A percentile compares a stretch with the other conserved stretches of the same genome.
Evolutionary conservation across 2,797 vertebrate genomes (phyloP).

Genomic region (Silurus aristotelis): DNA sequence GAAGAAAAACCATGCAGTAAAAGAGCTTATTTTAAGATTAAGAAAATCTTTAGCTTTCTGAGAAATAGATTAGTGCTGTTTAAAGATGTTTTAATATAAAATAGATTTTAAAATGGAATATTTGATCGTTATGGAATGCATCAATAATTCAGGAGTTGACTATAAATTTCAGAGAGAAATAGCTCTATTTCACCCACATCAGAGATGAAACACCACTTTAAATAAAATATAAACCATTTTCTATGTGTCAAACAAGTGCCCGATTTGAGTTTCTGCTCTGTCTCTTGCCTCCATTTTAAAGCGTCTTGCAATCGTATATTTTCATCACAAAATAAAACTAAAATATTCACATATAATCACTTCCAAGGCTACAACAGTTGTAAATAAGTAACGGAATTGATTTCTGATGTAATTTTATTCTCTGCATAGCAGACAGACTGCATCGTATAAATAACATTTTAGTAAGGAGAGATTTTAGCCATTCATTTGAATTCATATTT

Average conservation of each 20-base stretch:
- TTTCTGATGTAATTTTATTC: not conserved
- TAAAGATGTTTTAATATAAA: not conserved
- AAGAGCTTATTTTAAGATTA: too few species aligned
- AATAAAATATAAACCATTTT: conserved; percentile 2
- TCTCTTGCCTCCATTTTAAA: not conserved
- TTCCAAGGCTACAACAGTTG: not conserved
- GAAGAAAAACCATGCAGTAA: not conserved
- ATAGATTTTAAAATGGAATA: not conserved
- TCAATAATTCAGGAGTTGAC: not conserved
- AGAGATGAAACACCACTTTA: not conserved
- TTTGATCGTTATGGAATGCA: not conserved
- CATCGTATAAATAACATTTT: not conserved
- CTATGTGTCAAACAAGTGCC: not conserved
- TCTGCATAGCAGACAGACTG: not conserved
- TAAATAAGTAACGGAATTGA: conserved; percentile 8
- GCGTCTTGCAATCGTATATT: not conserved
- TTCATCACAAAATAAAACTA: conserved; percentile 15
- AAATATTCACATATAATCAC: conserved; percentile 12
- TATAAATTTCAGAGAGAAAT: not conserved
- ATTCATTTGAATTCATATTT: not conserved
- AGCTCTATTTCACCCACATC: conserved; percentile 1
- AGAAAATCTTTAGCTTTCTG: too few species aligned
- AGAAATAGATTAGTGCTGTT: not conserved
- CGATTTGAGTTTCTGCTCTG: not conserved
- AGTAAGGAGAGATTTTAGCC: too few species aligned